These are phyloP conservation scores for Drosophila birchii DNA, from an alignment of 2,888 invertebrate species.

Conservation along the genomic window DNA sequence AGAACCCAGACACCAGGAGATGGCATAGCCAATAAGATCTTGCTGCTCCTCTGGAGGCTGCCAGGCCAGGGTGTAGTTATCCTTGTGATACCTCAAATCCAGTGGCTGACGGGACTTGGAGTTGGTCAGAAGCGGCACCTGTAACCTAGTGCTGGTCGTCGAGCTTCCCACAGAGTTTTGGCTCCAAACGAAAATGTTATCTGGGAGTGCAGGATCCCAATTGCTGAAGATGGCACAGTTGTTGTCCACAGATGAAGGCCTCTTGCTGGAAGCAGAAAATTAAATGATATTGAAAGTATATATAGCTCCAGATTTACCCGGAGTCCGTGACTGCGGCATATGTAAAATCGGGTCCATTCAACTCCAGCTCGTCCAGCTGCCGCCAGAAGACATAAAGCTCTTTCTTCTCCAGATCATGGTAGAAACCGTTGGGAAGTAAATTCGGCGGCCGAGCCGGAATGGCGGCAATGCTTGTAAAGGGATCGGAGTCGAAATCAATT, in stretches of 20 bases:
- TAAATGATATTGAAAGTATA: background rate
- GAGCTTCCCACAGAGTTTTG: conserved; percentile 2
- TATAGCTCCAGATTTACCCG: background rate
- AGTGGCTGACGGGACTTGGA: background rate
- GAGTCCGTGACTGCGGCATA: background rate
- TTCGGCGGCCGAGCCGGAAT: conserved; percentile 1
- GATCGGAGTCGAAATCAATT: background rate
- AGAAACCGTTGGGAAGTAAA: conserved; percentile 6
- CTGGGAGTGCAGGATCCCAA: background rate
- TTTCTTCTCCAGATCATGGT: background rate
- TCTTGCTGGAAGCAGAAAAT: background rate
- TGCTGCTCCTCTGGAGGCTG: background rate
- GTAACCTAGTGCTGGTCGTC: background rate
- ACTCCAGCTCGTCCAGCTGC: conserved; percentile 5
- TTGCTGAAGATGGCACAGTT: background rate
- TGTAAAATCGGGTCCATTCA: conserved; percentile 13
- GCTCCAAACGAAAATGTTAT: background rate
- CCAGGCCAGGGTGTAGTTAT: conserved; percentile 8
- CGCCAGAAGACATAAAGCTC: conserved; percentile 8
- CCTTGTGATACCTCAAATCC: background rate
- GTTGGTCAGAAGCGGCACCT: background rate
- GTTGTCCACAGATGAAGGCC: background rate
- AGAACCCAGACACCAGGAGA: conserved; percentile 4
- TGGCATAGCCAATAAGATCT: background rate
- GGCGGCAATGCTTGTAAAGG: background rate